phyloP scores from a whole-genome alignment of 1,140 invertebrate genomes.

The Phthorimaea operculella region DNA sequence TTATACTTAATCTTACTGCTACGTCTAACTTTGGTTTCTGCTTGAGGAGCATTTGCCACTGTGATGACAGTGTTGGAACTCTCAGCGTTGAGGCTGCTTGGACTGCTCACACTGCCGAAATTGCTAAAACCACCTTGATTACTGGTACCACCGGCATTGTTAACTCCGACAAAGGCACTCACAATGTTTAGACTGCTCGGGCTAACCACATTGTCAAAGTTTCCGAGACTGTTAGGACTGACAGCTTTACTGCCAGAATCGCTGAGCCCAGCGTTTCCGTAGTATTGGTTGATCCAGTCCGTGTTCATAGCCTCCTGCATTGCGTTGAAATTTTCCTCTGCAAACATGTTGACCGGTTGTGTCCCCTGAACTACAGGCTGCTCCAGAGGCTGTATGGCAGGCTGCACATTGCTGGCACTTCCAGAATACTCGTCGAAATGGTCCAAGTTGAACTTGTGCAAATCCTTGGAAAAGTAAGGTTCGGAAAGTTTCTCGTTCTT shows the following conservation, averaged over 20 bases:
- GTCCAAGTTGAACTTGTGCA: not conserved
- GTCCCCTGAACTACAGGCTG: no score
- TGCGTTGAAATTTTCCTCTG: constrained; percentile 7
- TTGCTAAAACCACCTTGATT: not conserved
- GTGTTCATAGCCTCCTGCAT: constrained; percentile 14
- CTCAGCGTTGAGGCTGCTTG: no score
- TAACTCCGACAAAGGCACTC: no score
- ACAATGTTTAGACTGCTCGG: no score
- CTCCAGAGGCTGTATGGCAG: not conserved
- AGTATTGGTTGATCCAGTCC: constrained; percentile 20
- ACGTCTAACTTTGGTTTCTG: no score
- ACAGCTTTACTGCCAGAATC: not conserved
- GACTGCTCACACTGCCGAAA: not conserved
- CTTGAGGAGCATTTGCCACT: no score
- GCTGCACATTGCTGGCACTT: not conserved
- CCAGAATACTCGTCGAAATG: not conserved
- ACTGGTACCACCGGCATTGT: no score
- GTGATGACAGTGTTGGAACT: no score
- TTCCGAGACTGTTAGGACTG: not conserved
- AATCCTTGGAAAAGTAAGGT: not conserved
- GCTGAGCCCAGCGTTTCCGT: constrained; percentile 2
- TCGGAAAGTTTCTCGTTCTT: constrained; percentile 31
- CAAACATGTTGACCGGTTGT: not conserved
- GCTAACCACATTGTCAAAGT: no score
- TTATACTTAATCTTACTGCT: no score